A percentile compares a stretch with the other conserved stretches of the same genome.
These are phyloP conservation scores for Zaprionus gabonicus DNA, from an alignment of 1,140 invertebrate genomes.

Conservation along the genomic window DNA sequence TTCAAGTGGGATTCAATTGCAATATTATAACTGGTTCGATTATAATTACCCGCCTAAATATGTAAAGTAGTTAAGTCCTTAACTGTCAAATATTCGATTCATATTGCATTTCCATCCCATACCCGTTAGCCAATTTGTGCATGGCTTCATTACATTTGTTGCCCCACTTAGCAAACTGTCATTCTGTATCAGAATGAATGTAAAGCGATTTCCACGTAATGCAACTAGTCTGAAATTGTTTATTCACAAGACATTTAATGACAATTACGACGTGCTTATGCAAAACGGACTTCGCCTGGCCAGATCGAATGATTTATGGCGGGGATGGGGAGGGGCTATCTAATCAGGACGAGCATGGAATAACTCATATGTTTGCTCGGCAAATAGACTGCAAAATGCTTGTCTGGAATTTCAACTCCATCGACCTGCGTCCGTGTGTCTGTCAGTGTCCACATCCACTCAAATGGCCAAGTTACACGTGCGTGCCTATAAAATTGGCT, in stretches of 20 bases:
- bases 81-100: not conserved
- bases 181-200: not conserved
- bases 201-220: constrained; percentile 10
- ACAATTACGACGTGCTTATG: constrained; percentile 4
- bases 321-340: no score
- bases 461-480: constrained; percentile 45
- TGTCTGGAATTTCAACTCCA: constrained; percentile 29
- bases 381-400: constrained; percentile 18
- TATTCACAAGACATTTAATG: constrained; percentile 22
- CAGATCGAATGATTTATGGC: not conserved
- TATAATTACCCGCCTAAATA: not conserved
- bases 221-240: constrained; percentile 7
- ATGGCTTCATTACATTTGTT: not conserved
- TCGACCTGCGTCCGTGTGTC: constrained; percentile 1
- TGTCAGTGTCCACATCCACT: not conserved
- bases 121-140: not conserved
- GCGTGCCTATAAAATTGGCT: constrained; percentile 56
- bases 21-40: not conserved
- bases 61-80: not conserved
- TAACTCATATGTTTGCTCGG: not conserved
- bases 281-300: not conserved
- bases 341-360: not conserved
- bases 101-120: not conserved
- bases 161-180: not conserved
- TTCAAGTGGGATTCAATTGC: constrained; percentile 2